phyloP scores from a whole-genome alignment of 2,888 invertebrate species.

The Agriopis leucophaearia region DNA sequence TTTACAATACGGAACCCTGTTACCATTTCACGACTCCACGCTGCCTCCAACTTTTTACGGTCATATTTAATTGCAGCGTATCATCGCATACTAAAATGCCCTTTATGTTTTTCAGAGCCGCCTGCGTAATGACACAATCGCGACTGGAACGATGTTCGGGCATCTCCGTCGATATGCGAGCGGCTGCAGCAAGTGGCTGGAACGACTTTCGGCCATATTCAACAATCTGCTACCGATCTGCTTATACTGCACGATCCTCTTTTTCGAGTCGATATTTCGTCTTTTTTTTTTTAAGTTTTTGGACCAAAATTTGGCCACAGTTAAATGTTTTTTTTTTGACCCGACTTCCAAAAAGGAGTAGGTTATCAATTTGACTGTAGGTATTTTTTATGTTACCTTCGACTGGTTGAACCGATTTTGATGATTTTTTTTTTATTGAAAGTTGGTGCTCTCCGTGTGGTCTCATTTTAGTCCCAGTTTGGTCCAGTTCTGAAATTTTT shows the following conservation, averaged over 20 bases:
- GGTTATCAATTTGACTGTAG: too few species aligned
- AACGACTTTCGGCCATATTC: neutral
- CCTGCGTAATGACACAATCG: conserved; percentile 82
- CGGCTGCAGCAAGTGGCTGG: neutral
- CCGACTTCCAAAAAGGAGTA: too few species aligned
- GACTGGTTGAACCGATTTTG: too few species aligned
- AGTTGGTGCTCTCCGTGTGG: too few species aligned
- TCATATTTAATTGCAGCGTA: conserved; percentile 79
- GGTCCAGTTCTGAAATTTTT: too few species aligned
- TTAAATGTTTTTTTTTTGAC: too few species aligned
- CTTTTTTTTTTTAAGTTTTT: too few species aligned
- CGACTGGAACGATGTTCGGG: conserved; percentile 58
- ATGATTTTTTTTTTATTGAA: too few species aligned
- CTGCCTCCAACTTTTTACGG: conserved; percentile 50
- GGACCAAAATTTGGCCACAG: too few species aligned
- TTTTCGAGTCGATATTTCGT: too few species aligned
- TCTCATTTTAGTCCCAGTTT: too few species aligned
- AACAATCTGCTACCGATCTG: neutral
- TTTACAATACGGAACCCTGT: conserved; percentile 29
- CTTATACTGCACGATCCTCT: neutral
- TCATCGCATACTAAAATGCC: conserved; percentile 85
- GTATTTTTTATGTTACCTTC: too few species aligned
- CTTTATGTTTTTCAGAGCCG: conserved; percentile 74
- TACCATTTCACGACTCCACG: conserved; percentile 44
- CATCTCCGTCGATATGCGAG: conserved; percentile 41